Evolutionary conservation across 2,888 invertebrate species (phyloP), one percentile per base, ranked within the genome.

Genomic region (Biston betularia): DNA sequence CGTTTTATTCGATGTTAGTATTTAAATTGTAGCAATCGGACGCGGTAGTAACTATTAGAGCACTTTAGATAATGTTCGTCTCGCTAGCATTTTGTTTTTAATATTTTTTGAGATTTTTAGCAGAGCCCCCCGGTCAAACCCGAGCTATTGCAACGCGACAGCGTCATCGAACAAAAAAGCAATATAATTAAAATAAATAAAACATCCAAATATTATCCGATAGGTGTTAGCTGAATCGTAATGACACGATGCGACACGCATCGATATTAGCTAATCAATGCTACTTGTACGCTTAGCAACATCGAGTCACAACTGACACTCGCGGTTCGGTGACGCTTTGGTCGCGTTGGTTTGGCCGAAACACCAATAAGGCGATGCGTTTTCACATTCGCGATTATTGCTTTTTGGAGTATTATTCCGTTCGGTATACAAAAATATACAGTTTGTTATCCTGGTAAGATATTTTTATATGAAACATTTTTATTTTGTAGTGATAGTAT

Each of bases 371-470:
- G 70, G 71, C 73, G 71, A 75, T 76, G 76, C 76, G 80, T 77
- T 76, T 72, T 68, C 71, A 80, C 54, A 46, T 49, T 48, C 74
- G 81, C 79, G 73, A 35, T 52, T 76, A 80, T 86, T 87, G 85
- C 88, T 89, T 89, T 84, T 84, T 83, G 84, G 89, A 91, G 91
- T 92, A 90, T 90, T 91, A 89, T 84, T 85, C 89, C 85, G 88
- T 88, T 90, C 88, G 86, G 84, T 89, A 89, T 88, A 89, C 85
- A 88, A 89, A 87, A 89, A 87, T 91, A 87, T 90, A 91, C 89
- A 90, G 88, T 91, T 91, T 91, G 92, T 92, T 93, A 89, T 89
- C 87, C 88, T 87, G 92, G 91, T 93, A 93, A 92, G 93, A 92
- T 92, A 91, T 92, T 83, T 86, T 93, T 91, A 87, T 90, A 89